A percentile compares a stretch with the other conserved stretches of the same genome.
Conservation (phyloP, 2,797 vertebrate genomes). For the Haliaeetus albicilla region DNA sequence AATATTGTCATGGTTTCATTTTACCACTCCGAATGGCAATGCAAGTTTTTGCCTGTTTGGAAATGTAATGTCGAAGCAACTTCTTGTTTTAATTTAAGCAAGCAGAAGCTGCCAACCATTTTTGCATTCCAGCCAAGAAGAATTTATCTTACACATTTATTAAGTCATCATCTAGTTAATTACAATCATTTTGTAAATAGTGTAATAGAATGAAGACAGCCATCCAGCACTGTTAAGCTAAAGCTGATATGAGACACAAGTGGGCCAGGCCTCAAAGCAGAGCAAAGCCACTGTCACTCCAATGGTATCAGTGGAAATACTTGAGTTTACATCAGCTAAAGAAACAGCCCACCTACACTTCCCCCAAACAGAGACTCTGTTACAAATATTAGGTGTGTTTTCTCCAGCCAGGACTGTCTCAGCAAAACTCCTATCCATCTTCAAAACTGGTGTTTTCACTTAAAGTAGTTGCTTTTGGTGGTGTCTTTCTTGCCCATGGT, state of each 20-base stretch:
- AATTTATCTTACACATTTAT: constrained; percentile 61
- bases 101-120: constrained; percentile 50
- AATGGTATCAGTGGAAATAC: accelerated
- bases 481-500: neutral
- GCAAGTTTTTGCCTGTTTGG: constrained; percentile 56
- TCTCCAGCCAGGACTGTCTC: neutral
- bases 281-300: neutral
- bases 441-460: neutral
- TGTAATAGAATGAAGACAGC: neutral
- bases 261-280: neutral
- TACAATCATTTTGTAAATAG: constrained; percentile 4
- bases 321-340: neutral
- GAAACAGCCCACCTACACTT: neutral
- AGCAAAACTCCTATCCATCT: neutral
- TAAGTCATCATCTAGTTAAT: constrained; percentile 37
- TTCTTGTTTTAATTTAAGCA: constrained; percentile 69
- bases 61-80: constrained; percentile 56
- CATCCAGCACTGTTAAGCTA: neutral
- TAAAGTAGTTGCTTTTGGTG: neutral
- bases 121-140: constrained; percentile 37
- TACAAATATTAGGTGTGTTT: neutral
- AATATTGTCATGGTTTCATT: constrained; percentile 33
- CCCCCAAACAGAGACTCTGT: neutral
- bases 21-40: constrained; percentile 2
- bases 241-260: neutral